phyloP scores from a whole-genome alignment of 2,797 vertebrate genomes.

The Squalus acanthias region DNA sequence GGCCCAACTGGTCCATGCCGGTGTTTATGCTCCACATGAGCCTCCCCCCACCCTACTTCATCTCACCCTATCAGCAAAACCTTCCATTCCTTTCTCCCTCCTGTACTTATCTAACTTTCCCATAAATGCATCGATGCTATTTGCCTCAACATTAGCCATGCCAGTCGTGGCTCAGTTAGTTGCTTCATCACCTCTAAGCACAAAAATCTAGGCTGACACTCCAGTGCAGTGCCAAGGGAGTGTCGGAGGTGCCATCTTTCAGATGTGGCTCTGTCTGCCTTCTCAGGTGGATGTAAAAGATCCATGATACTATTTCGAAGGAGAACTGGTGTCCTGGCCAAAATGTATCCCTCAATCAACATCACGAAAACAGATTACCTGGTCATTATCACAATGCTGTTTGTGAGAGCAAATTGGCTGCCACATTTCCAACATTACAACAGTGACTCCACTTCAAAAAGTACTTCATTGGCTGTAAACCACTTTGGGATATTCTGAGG shows the following conservation, averaged over 20 bases:
- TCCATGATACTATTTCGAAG: too few relatives aligned
- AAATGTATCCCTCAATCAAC: background rate
- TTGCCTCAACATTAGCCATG: background rate
- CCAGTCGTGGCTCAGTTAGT: too few relatives aligned
- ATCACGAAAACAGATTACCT: background rate
- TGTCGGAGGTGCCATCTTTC: too few relatives aligned
- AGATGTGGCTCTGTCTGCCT: too few relatives aligned
- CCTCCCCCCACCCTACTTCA: background rate
- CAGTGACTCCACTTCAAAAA: too few relatives aligned
- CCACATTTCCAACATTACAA: background rate
- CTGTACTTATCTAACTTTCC: background rate
- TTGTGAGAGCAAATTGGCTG: background rate
- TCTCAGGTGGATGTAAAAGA: too few relatives aligned
- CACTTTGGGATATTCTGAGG: too few relatives aligned
- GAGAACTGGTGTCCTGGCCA: background rate
- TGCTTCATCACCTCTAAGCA: too few relatives aligned
- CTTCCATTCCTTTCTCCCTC: background rate
- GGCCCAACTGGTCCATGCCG: background rate
- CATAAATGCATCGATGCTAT: too few relatives aligned
- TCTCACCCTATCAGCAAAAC: background rate
- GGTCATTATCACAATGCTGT: background rate
- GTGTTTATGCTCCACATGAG: background rate
- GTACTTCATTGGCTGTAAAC: too few relatives aligned
- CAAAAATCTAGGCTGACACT: too few relatives aligned
- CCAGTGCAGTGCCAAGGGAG: too few relatives aligned